Conservation (phyloP, 2,113 vertebrate genomes). For the Chamaea fasciata region DNA sequence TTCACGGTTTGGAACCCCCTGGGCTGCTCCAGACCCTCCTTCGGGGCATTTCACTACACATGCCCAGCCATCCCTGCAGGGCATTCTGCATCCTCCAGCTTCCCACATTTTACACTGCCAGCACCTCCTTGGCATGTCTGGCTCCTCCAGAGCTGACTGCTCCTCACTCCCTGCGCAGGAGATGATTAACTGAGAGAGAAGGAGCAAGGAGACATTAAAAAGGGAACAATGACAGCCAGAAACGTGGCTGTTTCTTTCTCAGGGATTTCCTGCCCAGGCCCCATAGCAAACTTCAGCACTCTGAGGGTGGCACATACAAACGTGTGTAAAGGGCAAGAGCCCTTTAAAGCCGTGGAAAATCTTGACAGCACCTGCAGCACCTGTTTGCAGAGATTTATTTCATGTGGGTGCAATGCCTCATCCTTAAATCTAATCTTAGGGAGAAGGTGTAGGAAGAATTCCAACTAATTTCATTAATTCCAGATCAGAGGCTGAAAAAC, state of each 20-base stretch:
- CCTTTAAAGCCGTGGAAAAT: not conserved
- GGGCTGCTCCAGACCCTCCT: not conserved
- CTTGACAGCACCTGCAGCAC: not conserved
- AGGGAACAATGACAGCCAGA: not conserved
- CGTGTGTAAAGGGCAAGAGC: not conserved
- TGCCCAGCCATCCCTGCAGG: not conserved
- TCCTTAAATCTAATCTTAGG: not conserved
- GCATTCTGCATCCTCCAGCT: not conserved
- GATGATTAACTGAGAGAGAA: rapidly evolving
- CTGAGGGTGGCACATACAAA: not conserved
- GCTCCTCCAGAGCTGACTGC: rapidly evolving
- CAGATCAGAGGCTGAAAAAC: not conserved
- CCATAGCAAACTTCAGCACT: rapidly evolving
- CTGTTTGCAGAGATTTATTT: not conserved
- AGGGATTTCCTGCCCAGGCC: not conserved
- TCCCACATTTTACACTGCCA: rapidly evolving
- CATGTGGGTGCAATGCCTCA: not conserved
- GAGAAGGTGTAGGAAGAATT: not conserved
- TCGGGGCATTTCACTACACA: rapidly evolving
- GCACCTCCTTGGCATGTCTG: rapidly evolving
- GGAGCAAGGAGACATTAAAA: not conserved
- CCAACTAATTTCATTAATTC: not conserved
- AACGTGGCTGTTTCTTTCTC: rapidly evolving
- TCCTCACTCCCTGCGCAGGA: not conserved
- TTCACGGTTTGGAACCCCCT: not conserved